Percentiles rank a stretch among this genome's conserved stretches.
Evolutionary conservation across 92 coral and sea anemone species (phyloP).

Genomic region (Phenganax marumi): DNA sequence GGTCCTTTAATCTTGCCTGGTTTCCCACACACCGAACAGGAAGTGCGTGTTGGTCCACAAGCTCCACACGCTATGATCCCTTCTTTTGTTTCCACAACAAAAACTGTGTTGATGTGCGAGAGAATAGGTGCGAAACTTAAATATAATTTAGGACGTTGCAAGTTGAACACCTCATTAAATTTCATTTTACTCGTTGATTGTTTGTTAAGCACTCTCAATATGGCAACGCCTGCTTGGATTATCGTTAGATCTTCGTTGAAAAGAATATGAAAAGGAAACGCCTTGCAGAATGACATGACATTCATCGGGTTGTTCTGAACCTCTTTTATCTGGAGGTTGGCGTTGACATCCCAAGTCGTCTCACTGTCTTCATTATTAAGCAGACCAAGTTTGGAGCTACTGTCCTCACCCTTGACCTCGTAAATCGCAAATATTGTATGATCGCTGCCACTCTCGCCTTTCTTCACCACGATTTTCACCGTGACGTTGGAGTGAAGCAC

Average conservation of each 20-base stretch:
- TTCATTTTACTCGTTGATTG: conserved; percentile 57
- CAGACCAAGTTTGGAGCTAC: conserved; percentile 82
- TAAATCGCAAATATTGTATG: conserved; percentile 83
- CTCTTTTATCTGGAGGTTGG: conserved; percentile 29
- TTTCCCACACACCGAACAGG: conserved; percentile 29
- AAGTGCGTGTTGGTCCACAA: background rate
- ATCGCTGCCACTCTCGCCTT: conserved; percentile 59
- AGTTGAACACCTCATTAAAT: conserved; percentile 78
- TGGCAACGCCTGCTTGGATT: conserved; percentile 86
- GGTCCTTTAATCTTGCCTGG: conserved; percentile 47
- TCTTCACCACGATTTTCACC: conserved; percentile 60
- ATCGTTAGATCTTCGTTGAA: conserved; percentile 80
- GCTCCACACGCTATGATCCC: conserved; percentile 23
- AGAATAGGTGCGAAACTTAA: conserved; percentile 71
- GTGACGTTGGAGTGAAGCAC: conserved; percentile 73
- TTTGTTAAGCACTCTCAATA: conserved; percentile 67
- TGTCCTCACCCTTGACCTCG: conserved; percentile 64
- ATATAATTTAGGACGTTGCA: conserved; percentile 77
- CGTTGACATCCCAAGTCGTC: conserved; percentile 31
- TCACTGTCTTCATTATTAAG: conserved; percentile 37
- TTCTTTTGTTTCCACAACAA: conserved; percentile 70
- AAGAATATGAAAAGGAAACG: conserved; percentile 95
- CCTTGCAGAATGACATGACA: conserved; percentile 86
- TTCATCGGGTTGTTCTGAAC: conserved; percentile 54
- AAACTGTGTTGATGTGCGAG: conserved; percentile 91